These are phyloP conservation scores for Scytalopus superciliaris DNA, from an alignment of 2,113 vertebrate species.

Conservation along the genomic window DNA sequence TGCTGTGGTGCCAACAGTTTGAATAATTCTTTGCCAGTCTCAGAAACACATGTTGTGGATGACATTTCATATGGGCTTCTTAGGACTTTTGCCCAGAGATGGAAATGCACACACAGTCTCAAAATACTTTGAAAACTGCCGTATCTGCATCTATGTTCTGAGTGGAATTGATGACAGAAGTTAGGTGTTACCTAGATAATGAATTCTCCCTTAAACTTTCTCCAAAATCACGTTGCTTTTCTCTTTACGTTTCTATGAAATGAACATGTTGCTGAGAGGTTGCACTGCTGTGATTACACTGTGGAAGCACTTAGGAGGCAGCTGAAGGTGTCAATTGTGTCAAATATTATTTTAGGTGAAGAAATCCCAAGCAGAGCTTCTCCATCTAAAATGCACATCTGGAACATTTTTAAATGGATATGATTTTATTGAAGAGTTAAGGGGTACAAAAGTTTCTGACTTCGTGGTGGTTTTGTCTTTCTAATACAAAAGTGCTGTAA, in stretches of 20 bases:
- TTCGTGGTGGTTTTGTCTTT: background rate
- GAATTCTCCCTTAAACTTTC: background rate
- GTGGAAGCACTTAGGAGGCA: background rate
- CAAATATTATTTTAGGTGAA: background rate
- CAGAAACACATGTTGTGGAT: background rate
- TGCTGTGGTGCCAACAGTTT: background rate
- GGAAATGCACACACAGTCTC: background rate
- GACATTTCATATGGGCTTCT: background rate
- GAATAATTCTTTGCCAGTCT: background rate
- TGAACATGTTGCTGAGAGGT: background rate
- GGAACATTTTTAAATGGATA: background rate
- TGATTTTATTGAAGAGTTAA: background rate
- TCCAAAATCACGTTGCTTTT: background rate
- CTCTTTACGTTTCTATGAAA: background rate
- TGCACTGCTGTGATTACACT: background rate
- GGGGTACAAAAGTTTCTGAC: background rate
- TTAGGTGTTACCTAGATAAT: background rate
- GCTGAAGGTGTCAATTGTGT: background rate
- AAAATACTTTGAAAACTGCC: background rate
- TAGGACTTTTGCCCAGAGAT: background rate
- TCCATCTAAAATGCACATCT: background rate
- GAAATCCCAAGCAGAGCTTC: background rate
- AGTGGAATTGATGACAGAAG: background rate
- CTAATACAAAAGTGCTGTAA: background rate
- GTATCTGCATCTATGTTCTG: background rate